Percentiles rank a stretch among this genome's conserved stretches.
These are phyloP conservation scores for Aporophyla nigra DNA, from an alignment of 2,888 invertebrate species.

Conservation along the genomic window DNA sequence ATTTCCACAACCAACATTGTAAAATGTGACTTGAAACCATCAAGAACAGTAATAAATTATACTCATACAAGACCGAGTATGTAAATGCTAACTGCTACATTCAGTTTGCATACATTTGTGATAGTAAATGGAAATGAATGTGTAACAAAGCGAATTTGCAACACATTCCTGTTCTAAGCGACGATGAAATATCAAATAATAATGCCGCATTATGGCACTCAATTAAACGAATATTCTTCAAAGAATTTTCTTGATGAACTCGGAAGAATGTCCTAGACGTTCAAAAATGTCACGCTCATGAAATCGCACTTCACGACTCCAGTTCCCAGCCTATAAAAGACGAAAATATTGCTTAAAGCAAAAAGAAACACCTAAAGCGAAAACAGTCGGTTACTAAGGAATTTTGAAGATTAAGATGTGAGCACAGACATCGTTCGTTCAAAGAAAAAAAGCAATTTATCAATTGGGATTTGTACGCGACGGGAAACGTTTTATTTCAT, in stretches of 20 bases:
- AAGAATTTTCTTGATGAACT: slow-evolving; percentile 14
- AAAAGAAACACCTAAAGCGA: slow-evolving; percentile 38
- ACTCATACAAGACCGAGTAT: background rate
- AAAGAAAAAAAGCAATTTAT: slow-evolving; percentile 71
- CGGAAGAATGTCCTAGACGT: background rate
- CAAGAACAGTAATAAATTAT: slow-evolving; percentile 1
- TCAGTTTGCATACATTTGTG: slow-evolving; percentile 28
- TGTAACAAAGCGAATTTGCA: slow-evolving; percentile 1
- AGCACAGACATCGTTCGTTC: slow-evolving; percentile 58
- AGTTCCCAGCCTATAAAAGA: slow-evolving; percentile 20
- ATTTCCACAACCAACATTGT: background rate
- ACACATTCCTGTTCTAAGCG: background rate
- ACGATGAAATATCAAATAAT: background rate
- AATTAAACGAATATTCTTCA: slow-evolving; percentile 22
- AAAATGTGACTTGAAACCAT: background rate
- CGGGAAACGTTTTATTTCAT: slow-evolving; percentile 37
- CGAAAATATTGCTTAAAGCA: slow-evolving; percentile 26
- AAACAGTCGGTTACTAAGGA: slow-evolving; percentile 57
- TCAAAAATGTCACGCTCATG: slow-evolving; percentile 2
- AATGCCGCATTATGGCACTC: background rate
- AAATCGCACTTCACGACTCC: slow-evolving; percentile 28
- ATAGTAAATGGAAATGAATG: slow-evolving; percentile 18
- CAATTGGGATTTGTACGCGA: slow-evolving; percentile 61
- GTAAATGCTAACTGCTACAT: slow-evolving; percentile 22
- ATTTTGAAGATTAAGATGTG: slow-evolving; percentile 66